A percentile compares a stretch with the other conserved stretches of the same genome.
Conservation (phyloP, 1,140 invertebrate species). For the Bradynema listronoti region DNA sequence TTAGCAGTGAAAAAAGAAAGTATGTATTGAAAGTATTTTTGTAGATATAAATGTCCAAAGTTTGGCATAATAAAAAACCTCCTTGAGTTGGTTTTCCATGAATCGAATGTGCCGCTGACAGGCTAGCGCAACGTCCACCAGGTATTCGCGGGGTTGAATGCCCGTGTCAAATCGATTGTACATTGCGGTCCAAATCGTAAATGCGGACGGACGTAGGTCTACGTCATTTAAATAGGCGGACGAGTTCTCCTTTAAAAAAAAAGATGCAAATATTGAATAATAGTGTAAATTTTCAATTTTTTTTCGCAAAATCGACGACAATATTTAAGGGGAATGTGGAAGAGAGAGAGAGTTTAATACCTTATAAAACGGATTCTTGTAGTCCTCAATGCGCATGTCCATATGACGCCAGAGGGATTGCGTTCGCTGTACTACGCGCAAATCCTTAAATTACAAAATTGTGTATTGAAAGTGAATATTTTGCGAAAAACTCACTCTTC, state of each 20-base stretch:
- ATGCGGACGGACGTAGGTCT: conserved; percentile 59
- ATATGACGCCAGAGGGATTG: conserved; percentile 92
- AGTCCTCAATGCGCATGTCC: conserved; percentile 79
- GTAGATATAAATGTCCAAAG: conserved; percentile 15
- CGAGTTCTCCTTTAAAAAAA: too few species aligned
- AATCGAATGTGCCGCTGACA: conserved; percentile 64
- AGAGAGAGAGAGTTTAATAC: too few species aligned
- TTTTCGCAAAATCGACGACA: too few species aligned
- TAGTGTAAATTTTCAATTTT: too few species aligned
- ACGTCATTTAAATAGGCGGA: too few species aligned
- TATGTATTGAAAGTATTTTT: too few species aligned
- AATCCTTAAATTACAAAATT: conserved; percentile 30
- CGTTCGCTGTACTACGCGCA: conserved; percentile 71
- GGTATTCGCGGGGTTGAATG: conserved; percentile 82
- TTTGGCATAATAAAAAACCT: conserved; percentile 7
- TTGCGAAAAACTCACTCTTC: conserved; percentile 24
- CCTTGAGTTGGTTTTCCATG: conserved; percentile 12
- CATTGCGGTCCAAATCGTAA: conserved; percentile 92
- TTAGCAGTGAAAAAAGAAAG: too few species aligned
- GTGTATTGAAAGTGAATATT: not conserved
- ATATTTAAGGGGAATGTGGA: too few species aligned
- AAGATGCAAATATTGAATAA: too few species aligned
- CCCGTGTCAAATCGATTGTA: conserved; percentile 93
- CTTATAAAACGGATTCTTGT: conserved; percentile 82
- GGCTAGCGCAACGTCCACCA: conserved; percentile 74